Conservation (phyloP, 2,888 invertebrate species). For the Loripinus fragilis region DNA sequence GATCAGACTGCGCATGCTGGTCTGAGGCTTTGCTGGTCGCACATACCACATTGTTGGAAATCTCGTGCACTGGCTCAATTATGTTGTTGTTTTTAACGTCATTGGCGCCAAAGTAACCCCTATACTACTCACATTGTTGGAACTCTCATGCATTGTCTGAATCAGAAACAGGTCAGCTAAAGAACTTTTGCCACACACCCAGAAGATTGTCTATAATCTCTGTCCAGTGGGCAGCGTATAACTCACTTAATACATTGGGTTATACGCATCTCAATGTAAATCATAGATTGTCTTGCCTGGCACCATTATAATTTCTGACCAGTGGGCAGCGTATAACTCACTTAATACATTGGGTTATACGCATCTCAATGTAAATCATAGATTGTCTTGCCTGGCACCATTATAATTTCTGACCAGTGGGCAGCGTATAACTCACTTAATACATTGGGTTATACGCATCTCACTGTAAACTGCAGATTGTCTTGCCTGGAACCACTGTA, state of each 20-base stretch:
- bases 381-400: neutral
- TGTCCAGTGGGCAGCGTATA: neutral
- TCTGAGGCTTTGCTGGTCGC: no score
- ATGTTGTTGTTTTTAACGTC: no score
- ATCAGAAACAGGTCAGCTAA: neutral
- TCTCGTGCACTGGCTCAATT: no score
- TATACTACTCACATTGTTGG: no score
- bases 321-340: neutral
- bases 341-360: neutral
- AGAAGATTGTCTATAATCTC: neutral
- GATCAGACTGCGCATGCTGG: no score
- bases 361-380: neutral
- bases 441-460: conserved; percentile 1
- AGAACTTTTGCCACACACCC: neutral
- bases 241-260: neutral
- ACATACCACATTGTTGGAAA: no score
- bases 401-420: conserved; percentile 2
- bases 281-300: neutral
- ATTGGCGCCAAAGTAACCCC: no score
- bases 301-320: neutral
- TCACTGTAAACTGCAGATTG: neutral
- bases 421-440: neutral
- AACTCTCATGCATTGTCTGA: no score
- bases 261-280: neutral
- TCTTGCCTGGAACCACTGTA: neutral